A percentile compares a stretch with the other conserved stretches of the same genome.
phyloP scores from a whole-genome alignment of 2,888 invertebrate genomes.

The Branchipolynoe longqiensis region DNA sequence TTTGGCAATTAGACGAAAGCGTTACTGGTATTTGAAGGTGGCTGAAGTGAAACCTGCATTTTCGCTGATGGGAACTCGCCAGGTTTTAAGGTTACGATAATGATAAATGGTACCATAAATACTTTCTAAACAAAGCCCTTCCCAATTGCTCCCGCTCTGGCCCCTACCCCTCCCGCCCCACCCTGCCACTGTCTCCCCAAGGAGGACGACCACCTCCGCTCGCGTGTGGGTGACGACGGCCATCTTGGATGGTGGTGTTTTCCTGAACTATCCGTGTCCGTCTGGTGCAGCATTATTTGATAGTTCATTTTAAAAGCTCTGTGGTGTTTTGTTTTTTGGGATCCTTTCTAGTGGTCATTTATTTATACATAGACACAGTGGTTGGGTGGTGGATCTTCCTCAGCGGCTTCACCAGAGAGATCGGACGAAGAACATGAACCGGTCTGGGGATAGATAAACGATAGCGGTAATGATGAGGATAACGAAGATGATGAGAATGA shows the following conservation, averaged over 20 bases:
- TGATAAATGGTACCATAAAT: no score
- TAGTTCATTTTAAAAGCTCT: constrained; percentile 29
- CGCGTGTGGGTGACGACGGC: background rate
- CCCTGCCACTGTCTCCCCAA: background rate
- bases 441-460: background rate
- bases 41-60: no score
- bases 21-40: no score
- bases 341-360: constrained; percentile 56
- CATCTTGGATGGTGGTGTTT: background rate
- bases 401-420: constrained; percentile 2
- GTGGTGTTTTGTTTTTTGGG: no score
- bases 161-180: background rate
- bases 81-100: no score
- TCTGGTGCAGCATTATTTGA: constrained; percentile 57
- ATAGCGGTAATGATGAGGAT: constrained; percentile 33
- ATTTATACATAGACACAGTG: constrained; percentile 39
- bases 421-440: background rate
- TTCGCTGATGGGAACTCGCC: no score
- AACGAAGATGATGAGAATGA: background rate
- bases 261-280: constrained; percentile 10
- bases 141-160: background rate
- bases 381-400: background rate
- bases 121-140: no score
- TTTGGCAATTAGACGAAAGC: no score
- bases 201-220: background rate